Evolutionary conservation across 2,888 invertebrate species (phyloP).

Genomic region (Lochmaea crataegi): DNA sequence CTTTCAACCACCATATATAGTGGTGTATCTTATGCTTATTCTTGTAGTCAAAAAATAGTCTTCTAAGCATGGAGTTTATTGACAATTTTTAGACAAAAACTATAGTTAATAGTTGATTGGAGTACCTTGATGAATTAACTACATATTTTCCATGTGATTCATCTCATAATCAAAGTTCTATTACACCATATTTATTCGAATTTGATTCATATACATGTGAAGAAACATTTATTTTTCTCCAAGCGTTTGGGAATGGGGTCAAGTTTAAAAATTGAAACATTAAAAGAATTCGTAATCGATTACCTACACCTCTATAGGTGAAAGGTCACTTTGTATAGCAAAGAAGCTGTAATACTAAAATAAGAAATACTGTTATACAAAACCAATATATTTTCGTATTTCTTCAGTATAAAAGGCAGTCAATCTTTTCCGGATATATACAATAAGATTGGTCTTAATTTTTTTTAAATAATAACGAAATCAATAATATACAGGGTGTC

Average conservation of each 20-base stretch:
- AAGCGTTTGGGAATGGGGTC: conserved; percentile 8
- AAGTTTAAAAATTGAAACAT: conserved; percentile 20
- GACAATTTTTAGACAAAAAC: too few species aligned
- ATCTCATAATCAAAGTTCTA: neutral
- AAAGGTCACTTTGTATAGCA: conserved; percentile 8
- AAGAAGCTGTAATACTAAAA: neutral
- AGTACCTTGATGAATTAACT: neutral
- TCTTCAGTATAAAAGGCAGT: too few species aligned
- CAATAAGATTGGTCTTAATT: too few species aligned
- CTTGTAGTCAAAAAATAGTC: too few species aligned
- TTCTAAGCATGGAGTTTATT: too few species aligned
- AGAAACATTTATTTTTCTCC: neutral
- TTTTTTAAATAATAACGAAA: too few species aligned
- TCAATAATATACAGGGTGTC: too few species aligned
- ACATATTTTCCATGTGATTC: neutral
- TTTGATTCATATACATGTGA: conserved; percentile 7
- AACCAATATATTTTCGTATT: neutral
- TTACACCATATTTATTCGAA: neutral
- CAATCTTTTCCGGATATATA: too few species aligned
- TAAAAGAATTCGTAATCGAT: conserved; percentile 13
- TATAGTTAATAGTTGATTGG: too few species aligned
- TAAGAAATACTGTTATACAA: neutral
- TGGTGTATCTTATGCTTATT: too few species aligned
- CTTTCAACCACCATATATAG: too few species aligned
- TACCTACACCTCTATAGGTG: conserved; percentile 14